Conservation (phyloP, 2,113 vertebrate species). For the Nannobrachium achirus region DNA sequence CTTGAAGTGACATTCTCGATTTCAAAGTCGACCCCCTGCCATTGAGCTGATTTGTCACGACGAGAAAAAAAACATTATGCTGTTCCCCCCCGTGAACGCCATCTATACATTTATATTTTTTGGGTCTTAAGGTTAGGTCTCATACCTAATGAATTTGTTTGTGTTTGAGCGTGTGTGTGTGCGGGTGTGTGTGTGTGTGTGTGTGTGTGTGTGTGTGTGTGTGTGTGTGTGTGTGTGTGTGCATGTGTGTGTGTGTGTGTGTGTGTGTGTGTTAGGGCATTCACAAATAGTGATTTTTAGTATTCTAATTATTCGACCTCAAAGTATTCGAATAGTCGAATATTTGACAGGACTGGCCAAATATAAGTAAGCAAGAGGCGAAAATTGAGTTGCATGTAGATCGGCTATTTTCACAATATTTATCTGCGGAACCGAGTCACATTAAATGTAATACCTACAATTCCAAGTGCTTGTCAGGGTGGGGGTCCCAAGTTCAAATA, state of each 20-base stretch:
- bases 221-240: background rate
- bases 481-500: no score
- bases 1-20: conserved; percentile 63
- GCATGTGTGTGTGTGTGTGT: conserved; percentile 16
- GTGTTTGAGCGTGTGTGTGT: background rate
- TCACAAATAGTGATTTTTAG: no score
- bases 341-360: no score
- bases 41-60: conserved; percentile 49
- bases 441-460: no score
- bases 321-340: no score
- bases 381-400: no score
- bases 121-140: conserved; percentile 6
- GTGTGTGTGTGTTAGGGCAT: background rate
- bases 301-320: no score
- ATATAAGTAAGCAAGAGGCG: no score
- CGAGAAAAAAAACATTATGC: conserved; percentile 20
- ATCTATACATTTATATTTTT: conserved; percentile 21
- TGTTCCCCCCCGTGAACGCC: conserved; percentile 25
- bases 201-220: conserved; percentile 9
- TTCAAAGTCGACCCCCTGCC: conserved; percentile 64
- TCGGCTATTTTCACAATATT: no score
- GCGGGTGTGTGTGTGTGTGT: conserved; percentile 5
- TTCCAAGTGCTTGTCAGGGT: no score
- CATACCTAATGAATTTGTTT: background rate
- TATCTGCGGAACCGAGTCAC: no score